Percentiles rank a stretch among this genome's conserved stretches.
Conservation (phyloP, 2,113 vertebrate genomes). For the Odontophorus gujanensis region DNA sequence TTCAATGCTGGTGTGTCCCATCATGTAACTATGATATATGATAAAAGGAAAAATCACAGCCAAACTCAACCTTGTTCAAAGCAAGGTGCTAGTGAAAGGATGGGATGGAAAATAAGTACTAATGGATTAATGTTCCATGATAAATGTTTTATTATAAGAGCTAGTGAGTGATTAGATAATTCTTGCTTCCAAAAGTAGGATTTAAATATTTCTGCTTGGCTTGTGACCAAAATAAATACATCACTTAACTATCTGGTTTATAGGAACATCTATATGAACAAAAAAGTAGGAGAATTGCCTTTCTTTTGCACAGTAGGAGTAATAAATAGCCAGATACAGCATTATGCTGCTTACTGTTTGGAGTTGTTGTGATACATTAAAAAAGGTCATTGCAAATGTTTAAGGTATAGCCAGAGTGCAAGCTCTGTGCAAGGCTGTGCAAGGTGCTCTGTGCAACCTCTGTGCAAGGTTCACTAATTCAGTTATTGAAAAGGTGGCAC, state of each 20-base stretch:
- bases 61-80: slow-evolving; percentile 78
- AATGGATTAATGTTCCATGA: slow-evolving; percentile 81
- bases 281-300: slow-evolving; percentile 8
- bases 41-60: slow-evolving; percentile 79
- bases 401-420: not conserved
- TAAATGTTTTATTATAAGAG: slow-evolving; percentile 81
- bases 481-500: not conserved
- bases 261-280: slow-evolving; percentile 58
- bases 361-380: not conserved
- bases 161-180: slow-evolving; percentile 84
- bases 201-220: slow-evolving; percentile 81
- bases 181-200: slow-evolving; percentile 79
- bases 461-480: not conserved
- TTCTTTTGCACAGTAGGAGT: slow-evolving; percentile 33
- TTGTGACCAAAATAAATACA: slow-evolving; percentile 78
- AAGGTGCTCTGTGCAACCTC: not conserved
- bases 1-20: slow-evolving; percentile 72
- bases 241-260: slow-evolving; percentile 72
- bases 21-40: slow-evolving; percentile 81
- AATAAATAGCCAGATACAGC: slow-evolving; percentile 35
- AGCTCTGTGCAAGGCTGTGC: no score
- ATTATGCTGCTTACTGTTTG: slow-evolving; percentile 46
- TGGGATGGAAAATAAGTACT: slow-evolving; percentile 78
- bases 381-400: not conserved
- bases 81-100: slow-evolving; percentile 80